Evolutionary conservation across 1,140 invertebrate species (phyloP), one percentile per base, ranked within the genome.

Genomic region (Semibalanus balanoides): DNA sequence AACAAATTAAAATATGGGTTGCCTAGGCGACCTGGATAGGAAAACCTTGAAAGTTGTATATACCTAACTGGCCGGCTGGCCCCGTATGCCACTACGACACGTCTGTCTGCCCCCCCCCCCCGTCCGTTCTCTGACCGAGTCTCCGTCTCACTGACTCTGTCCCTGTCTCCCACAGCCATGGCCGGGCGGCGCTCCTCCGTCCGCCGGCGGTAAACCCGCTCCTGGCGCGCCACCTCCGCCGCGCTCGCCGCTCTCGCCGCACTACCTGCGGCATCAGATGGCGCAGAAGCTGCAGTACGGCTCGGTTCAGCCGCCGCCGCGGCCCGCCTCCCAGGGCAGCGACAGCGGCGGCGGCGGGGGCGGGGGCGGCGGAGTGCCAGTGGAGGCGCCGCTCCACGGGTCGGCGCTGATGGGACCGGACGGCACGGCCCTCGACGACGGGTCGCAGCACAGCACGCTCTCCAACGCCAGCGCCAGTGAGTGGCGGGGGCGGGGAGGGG

Each of bases 371-470:
- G 28, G 3, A 11, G 5, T 22, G 69, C 69, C 69, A 22, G 3
- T n/a, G n/a, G n/a, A n/a, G 28, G 3, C 29, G 28, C 29, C n/a
- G 70, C 9, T n/a, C n/a, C 7, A 3, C 70, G 29, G 7, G n/a
- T n/a, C 70, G 28, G 70, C 51, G 9, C 51, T 72, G 25, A 72
- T 72, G 7, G 70, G 70, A 5, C 70, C 70, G 3, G 70, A 72
- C 29, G 70, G 70, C 3, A 30, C 29, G 3, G 3, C 70, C 19
- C 70, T 72, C 3, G 70, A 72, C 29, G 70, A 72, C 11, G 70
- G n/a, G 3, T 72, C 70, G n/a, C 70, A 72, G 29, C 70, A 72
- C 70, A 72, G 70, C 70, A 72, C 70, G 70, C 70, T 72, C 3
- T 72, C 70, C 70, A 72, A 72, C 70, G 29, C 70, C 28, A 29